Conservation (phyloP, 2,113 vertebrate species). For the Mystacornis crossleyi region DNA sequence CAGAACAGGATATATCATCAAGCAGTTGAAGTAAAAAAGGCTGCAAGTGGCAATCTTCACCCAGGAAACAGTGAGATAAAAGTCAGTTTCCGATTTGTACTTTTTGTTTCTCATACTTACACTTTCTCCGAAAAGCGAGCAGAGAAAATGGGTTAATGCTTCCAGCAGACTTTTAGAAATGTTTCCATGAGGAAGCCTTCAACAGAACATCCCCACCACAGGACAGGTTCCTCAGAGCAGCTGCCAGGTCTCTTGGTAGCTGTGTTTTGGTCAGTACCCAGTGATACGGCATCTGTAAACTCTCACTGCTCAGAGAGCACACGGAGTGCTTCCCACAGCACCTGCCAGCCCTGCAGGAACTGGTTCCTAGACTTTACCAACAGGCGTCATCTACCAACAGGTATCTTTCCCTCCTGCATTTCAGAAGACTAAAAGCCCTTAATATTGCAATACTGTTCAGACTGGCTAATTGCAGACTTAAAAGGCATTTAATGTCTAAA, state of each 20-base stretch:
- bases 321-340: not conserved
- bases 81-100: not conserved
- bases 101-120: not conserved
- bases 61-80: not conserved
- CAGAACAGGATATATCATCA: not conserved
- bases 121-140: not conserved
- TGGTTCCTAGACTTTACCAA: not conserved
- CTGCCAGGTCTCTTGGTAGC: not conserved
- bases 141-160: not conserved
- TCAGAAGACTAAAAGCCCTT: not conserved
- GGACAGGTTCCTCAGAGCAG: not conserved
- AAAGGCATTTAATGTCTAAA: not conserved
- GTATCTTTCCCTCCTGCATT: not conserved
- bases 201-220: not conserved
- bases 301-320: not conserved
- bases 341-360: not conserved
- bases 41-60: not conserved
- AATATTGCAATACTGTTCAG: not conserved
- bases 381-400: rapidly evolving
- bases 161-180: not conserved
- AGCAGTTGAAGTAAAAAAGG: not conserved
- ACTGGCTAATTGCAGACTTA: not conserved
- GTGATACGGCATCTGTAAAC: rapidly evolving
- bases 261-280: not conserved
- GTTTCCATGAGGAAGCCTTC: not conserved